These are phyloP conservation scores for Serranus cabrilla DNA, from an alignment of 2,797 vertebrate species.

Conservation along the genomic window DNA sequence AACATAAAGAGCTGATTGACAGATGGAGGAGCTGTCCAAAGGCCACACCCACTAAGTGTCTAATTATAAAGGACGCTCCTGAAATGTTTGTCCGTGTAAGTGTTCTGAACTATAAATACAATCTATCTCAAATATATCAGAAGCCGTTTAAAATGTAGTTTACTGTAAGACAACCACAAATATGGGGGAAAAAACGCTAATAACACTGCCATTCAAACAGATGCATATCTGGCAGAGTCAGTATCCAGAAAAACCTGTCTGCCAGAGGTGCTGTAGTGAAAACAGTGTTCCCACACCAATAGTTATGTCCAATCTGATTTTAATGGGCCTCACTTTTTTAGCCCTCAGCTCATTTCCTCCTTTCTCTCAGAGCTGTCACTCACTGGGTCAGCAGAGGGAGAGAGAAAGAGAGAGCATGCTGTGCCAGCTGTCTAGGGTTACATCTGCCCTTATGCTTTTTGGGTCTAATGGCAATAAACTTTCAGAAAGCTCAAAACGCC, in stretches of 20 bases:
- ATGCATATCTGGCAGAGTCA: constrained; percentile 33
- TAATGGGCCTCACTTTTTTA: constrained; percentile 80
- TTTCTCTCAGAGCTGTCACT: constrained; percentile 82
- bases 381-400: constrained; percentile 73
- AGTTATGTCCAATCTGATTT: constrained; percentile 80
- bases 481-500: constrained; percentile 67
- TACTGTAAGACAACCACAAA: neutral
- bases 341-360: constrained; percentile 82
- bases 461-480: constrained; percentile 78
- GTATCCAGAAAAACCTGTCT: constrained; percentile 49
- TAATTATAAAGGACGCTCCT: constrained; percentile 33
- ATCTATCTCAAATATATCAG: constrained; percentile 8
- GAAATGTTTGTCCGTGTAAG: constrained; percentile 27
- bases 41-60: constrained; percentile 45
- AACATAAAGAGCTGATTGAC: constrained; percentile 63
- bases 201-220: constrained; percentile 21
- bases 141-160: constrained; percentile 7
- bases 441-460: constrained; percentile 75
- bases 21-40: constrained; percentile 47
- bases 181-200: constrained; percentile 6
- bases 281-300: constrained; percentile 78
- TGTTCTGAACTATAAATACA: neutral
- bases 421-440: constrained; percentile 83
- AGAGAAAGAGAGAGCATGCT: constrained; percentile 71
- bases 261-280: constrained; percentile 63